Evolutionary conservation across 1,140 invertebrate species (phyloP), one percentile per base, ranked within the genome.

Genomic region (Heliothis subflexa): DNA sequence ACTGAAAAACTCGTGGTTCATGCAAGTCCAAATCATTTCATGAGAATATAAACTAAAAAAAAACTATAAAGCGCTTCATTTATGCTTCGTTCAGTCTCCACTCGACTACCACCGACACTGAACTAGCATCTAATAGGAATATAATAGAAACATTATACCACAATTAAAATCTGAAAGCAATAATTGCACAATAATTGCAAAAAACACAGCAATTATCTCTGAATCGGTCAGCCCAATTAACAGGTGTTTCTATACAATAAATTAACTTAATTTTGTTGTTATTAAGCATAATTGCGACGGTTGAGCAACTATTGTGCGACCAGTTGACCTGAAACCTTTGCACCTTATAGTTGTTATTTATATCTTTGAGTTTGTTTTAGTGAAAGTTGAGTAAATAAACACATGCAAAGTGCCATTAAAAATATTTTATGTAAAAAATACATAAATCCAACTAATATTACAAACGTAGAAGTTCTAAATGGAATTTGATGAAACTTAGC

Each of bases 141-240:
- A 55, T 55, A 21, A 55, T 55, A 55, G 54, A 59, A 59, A 33
- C 57, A 33, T n/a, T 61, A 62, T 62, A 40, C 40, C 55, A 62
- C 14, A 62, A 61, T 61, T 61, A 61, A 62, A 40, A 45, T 62
- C 33, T 62, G 59, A 62, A 28, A 45, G 33, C 28, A 62, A 62
- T 62, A 13, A 40, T 40, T 62, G 59, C n/a, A 62, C 33, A 62
- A 62, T 33, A 0, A 33, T 62, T 62, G 59, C 59, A 14, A 40
- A 62, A 61, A 40, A 40, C 5, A 61, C n/a, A 12, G 28, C 21
- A 62, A 62, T 62, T 62, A 62, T 40, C 5, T 28, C 25, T 28
- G 12, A 28, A 62, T 16, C 59, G 14, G 40, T 16, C 59, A 16
- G 59, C 14, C 13, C 59, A 62, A 62, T 62, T 62, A 55, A 21